A percentile compares a stretch with the other conserved stretches of the same genome.
phyloP scores from a whole-genome alignment of 2,113 vertebrate species.

The Mobula birostris region DNA sequence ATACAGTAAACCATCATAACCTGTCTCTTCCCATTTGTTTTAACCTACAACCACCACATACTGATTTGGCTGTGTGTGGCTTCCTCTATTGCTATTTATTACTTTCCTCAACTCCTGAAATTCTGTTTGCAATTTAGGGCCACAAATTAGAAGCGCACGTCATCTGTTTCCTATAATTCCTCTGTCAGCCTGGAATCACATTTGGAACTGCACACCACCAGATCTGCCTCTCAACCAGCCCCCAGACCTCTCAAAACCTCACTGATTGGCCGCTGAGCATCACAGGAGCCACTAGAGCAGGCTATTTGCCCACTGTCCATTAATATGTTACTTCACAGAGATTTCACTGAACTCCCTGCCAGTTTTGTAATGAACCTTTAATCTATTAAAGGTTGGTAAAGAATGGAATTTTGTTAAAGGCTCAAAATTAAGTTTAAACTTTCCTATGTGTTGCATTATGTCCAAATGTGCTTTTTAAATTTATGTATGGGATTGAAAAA shows the following conservation, averaged over 20 bases:
- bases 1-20: conserved; percentile 83
- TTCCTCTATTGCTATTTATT: conserved; percentile 82
- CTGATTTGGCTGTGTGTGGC: conserved; percentile 76
- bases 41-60: conserved; percentile 80
- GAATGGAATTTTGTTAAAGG: not conserved
- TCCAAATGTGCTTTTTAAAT: not conserved
- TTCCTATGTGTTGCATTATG: not conserved
- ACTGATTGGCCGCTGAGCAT: conserved; percentile 59
- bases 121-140: conserved; percentile 99
- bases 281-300: conserved; percentile 37
- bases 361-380: conserved; percentile 33
- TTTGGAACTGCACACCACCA: conserved; percentile 69
- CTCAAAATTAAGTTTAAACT: not conserved
- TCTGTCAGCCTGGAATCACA: conserved; percentile 81
- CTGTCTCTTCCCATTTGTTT: conserved; percentile 80
- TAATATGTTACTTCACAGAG: conserved; percentile 20
- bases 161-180: conserved; percentile 98
- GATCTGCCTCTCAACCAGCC: conserved; percentile 47
- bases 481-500: not conserved
- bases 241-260: conserved; percentile 55
- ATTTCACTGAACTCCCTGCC: conserved; percentile 36
- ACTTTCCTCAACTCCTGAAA: conserved; percentile 87
- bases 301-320: conserved; percentile 27
- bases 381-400: conserved; percentile 13
- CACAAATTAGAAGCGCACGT: conserved; percentile 98